Evolutionary conservation across 2,113 vertebrate species (phyloP).

Genomic region (Prunella himalayana): DNA sequence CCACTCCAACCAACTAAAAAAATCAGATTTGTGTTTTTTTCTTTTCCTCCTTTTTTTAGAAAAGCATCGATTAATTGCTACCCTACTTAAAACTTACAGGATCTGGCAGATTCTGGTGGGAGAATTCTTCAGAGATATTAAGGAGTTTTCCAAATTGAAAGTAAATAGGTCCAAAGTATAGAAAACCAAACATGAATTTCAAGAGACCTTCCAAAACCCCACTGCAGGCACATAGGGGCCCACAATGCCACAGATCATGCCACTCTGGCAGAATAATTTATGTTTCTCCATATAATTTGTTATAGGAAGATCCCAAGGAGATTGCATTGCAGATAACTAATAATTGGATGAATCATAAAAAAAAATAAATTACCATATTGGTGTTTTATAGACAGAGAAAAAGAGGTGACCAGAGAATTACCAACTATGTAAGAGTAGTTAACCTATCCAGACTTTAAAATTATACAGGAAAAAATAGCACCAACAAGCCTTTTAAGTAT

Average conservation of each 20-base stretch:
- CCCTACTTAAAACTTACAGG: not conserved
- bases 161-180: not conserved
- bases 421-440: not conserved
- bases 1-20: not conserved
- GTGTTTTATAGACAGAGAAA: not conserved
- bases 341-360: not conserved
- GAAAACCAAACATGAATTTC: not conserved
- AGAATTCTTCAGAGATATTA: not conserved
- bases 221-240: not conserved
- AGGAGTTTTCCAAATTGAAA: not conserved
- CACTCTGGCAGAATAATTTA: not conserved
- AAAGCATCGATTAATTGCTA: not conserved
- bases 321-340: not conserved
- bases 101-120: not conserved
- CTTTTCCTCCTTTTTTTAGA: not conserved
- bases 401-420: not conserved
- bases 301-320: not conserved
- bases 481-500: not conserved
- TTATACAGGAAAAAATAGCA: not conserved
- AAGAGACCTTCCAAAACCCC: not conserved
- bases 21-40: not conserved
- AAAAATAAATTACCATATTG: not conserved
- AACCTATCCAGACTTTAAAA: not conserved
- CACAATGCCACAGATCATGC: not conserved
- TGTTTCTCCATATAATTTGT: not conserved